Percentiles rank a stretch among this genome's conserved stretches.
Evolutionary conservation across 1,140 invertebrate genomes (phyloP).

Genomic region (Drosophila insularis): DNA sequence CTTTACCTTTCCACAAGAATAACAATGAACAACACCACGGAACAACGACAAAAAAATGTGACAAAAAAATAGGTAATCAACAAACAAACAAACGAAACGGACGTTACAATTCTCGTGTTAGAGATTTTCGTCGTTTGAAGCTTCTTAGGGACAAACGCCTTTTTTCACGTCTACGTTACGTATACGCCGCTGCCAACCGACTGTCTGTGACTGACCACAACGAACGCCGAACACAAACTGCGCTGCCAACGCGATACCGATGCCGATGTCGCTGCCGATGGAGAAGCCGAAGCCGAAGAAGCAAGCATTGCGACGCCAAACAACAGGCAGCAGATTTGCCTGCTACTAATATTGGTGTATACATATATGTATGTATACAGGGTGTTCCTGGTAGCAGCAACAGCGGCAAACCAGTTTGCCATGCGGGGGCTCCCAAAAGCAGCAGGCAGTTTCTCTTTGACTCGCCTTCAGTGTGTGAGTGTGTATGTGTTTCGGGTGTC

Average conservation of each 20-base stretch:
- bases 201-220: constrained; percentile 46
- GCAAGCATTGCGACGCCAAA: too few relatives aligned
- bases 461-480: neutral
- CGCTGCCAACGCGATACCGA: neutral
- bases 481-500: neutral
- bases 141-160: constrained; percentile 46
- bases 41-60: too few relatives aligned
- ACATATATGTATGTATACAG: constrained; percentile 35
- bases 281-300: neutral
- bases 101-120: constrained; percentile 25
- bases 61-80: neutral
- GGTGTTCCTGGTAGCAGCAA: constrained; percentile 29
- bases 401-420: constrained; percentile 23
- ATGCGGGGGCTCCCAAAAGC: neutral
- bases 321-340: too few relatives aligned
- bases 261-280: neutral
- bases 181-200: constrained; percentile 41
- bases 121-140: constrained; percentile 12
- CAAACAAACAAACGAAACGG: constrained; percentile 15
- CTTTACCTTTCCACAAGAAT: constrained; percentile 20
- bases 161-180: constrained; percentile 41
- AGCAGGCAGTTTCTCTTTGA: constrained; percentile 24
- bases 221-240: constrained; percentile 77
- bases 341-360: neutral
- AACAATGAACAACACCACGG: neutral